Evolutionary conservation across 1,140 invertebrate genomes (phyloP).

Genomic region (Pachyrhynchus sulphureomaculatus): DNA sequence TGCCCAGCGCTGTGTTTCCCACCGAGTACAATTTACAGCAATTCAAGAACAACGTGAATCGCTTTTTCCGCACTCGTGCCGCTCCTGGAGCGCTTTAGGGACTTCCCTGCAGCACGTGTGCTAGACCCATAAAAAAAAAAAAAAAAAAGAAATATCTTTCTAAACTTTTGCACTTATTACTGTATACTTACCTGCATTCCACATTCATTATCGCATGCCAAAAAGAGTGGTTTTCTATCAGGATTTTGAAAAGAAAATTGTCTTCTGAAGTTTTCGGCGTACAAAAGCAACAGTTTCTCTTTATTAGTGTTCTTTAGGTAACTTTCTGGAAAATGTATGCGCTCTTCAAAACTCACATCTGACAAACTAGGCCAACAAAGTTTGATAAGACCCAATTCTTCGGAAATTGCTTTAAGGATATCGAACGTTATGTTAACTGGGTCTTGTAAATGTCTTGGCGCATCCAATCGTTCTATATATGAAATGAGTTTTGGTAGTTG

Average conservation of each 20-base stretch:
- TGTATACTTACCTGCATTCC: slow-evolving; percentile 48
- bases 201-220: slow-evolving; percentile 82
- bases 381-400: slow-evolving; percentile 55
- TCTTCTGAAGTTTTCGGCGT: slow-evolving; percentile 80
- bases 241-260: slow-evolving; percentile 71
- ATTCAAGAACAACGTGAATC: no score
- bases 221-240: slow-evolving; percentile 68
- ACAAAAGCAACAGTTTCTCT: slow-evolving; percentile 73
- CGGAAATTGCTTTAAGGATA: slow-evolving; percentile 51
- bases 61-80: no score
- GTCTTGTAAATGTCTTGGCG: slow-evolving; percentile 36
- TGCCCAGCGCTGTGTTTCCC: no score
- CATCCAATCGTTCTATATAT: slow-evolving; percentile 43
- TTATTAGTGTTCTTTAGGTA: slow-evolving; percentile 75
- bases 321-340: slow-evolving; percentile 63
- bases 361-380: slow-evolving; percentile 57
- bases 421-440: slow-evolving; percentile 46
- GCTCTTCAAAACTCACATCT: slow-evolving; percentile 55
- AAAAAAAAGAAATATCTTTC: no score
- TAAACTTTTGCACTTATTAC: no score
- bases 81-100: no score
- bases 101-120: no score
- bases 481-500: slow-evolving; percentile 33
- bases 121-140: no score
- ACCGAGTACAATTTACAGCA: no score